Evolutionary conservation across 2,797 vertebrate species (phyloP), one percentile per base, ranked within the genome.

Genomic region (Acrossocheilus wenchowensis): DNA sequence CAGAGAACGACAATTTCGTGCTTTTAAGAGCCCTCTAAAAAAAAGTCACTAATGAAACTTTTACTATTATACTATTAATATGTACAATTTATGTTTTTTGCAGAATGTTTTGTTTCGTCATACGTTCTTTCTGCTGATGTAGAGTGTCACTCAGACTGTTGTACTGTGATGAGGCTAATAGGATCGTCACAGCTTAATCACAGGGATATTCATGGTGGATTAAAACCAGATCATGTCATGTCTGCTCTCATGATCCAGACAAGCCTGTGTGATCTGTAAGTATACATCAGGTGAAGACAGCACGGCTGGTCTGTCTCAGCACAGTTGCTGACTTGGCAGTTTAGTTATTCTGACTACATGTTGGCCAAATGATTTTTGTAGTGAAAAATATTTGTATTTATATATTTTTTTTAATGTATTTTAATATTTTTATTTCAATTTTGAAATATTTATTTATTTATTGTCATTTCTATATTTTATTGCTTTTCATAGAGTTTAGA

Each of bases 161-260:
- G 45, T 74, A 30, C 30, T 39, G 39, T 14, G 34, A 50, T 52
- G 26, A 34, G 50, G n/a, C 45, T 78, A 78, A 60, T 78, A 30
- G 57, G 78, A n/a, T 81, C 7, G 4, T 68, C 62, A 66, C 1
- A 34, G 64, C 21, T 81, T 66, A 50, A 48, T 50, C 17, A 41
- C 39, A 10, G 60, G 57, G 15, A 64, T 80, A 26, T 41, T 64
- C 43, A 68, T 48, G 66, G 26, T 52, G 21, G 30, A 66, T 66
- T 50, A 26, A 68, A 77, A 19, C 12, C 6, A 75, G 48, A 26
- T 64, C 82, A 74, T 62, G 71, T 45, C 41, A 45, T 50, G 45
- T 68, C 26, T 75, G 43, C 57, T 74, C 41, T 50, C 41, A 12
- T 39, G 23, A 84, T 50, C 54, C 71, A 83, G 54, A 64, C 54